Percentiles rank a stretch among this genome's conserved stretches.
phyloP scores from a whole-genome alignment of 2,888 invertebrate species.

The Amiota minor region DNA sequence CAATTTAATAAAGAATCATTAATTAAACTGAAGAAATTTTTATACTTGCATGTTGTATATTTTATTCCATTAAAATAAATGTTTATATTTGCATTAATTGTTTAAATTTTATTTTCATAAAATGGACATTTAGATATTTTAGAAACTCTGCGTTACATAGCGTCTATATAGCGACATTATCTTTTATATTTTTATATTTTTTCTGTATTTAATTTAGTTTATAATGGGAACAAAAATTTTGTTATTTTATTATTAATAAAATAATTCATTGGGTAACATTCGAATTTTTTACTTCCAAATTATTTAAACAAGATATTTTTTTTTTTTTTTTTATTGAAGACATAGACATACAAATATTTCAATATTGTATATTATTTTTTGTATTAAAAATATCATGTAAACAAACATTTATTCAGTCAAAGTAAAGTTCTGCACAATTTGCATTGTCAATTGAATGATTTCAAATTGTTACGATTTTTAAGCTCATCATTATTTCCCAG shows the following conservation, averaged over 20 bases:
- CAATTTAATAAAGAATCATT: too few relatives aligned
- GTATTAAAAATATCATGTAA: slow-evolving; percentile 6
- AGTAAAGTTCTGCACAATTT: slow-evolving; percentile 1
- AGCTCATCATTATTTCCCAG: neutral
- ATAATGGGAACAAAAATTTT: neutral
- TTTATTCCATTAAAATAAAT: too few relatives aligned
- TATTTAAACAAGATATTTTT: neutral
- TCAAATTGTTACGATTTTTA: neutral
- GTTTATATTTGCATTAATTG: neutral
- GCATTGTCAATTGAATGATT: neutral
- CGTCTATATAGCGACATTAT: neutral
- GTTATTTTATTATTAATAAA: slow-evolving; percentile 12
- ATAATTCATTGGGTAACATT: too few relatives aligned
- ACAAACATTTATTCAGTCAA: slow-evolving; percentile 28
- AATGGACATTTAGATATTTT: slow-evolving; percentile 34
- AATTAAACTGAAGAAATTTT: too few relatives aligned
- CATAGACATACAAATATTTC: too few relatives aligned
- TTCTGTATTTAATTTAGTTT: slow-evolving; percentile 4
- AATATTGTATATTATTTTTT: too few relatives aligned
- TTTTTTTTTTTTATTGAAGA: too few relatives aligned
- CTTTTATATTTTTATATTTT: neutral
- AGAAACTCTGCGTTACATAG: slow-evolving; percentile 27
- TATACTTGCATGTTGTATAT: too few relatives aligned
- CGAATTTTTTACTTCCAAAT: slow-evolving; percentile 10
- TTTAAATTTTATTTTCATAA: slow-evolving; percentile 38